Evolutionary conservation across 2,888 invertebrate species (phyloP).

Genomic region (Zhuqinia jingwanae): DNA sequence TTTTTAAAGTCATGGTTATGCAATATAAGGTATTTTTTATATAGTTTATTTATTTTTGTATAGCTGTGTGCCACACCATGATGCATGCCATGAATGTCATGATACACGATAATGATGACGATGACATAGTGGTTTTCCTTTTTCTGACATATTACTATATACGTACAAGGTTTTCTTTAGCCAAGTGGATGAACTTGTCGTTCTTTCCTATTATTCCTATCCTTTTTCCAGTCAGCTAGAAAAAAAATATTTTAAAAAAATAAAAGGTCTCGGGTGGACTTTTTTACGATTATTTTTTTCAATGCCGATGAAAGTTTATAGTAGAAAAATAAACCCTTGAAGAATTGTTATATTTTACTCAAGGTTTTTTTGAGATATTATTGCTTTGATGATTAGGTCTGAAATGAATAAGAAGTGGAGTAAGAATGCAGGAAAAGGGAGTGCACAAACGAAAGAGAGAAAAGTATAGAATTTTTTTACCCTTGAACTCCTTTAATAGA

Average conservation of each 20-base stretch:
- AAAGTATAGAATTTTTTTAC: too few species aligned
- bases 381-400: not conserved
- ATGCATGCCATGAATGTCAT: too few species aligned
- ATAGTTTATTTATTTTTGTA: not conserved
- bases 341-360: not conserved
- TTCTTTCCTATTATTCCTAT: not conserved
- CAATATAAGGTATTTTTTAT: not conserved
- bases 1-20: not conserved
- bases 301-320: too few species aligned
- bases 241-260: too few species aligned
- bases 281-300: not conserved
- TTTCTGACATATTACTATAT: too few species aligned
- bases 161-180: too few species aligned
- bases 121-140: slow-evolving; percentile 45
- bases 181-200: slow-evolving; percentile 62
- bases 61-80: not conserved
- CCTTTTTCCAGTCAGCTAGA: not conserved
- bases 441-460: too few species aligned
- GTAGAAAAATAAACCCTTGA: not conserved
- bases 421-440: too few species aligned
- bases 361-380: not conserved
- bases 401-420: not conserved
- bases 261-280: slow-evolving; percentile 16
- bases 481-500: not conserved
- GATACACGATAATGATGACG: slow-evolving; percentile 1